Conservation (phyloP, 2,888 invertebrate genomes). For the Acholoe squamosa region DNA sequence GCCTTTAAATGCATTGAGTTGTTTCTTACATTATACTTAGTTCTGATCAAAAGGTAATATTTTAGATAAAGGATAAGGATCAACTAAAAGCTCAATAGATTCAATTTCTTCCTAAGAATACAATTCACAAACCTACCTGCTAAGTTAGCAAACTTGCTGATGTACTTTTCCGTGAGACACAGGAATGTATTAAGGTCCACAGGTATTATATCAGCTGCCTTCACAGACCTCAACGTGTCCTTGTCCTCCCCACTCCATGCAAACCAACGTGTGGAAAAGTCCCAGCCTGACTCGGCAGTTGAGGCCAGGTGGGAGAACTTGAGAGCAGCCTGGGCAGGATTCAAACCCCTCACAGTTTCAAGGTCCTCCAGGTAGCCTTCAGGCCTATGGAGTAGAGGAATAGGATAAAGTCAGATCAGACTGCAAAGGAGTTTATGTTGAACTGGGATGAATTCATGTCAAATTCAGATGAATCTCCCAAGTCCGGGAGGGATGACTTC, state of each 20-base stretch:
- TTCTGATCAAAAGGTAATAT: no score
- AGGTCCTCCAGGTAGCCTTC: slow-evolving; percentile 90
- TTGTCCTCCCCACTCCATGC: slow-evolving; percentile 86
- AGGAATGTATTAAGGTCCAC: slow-evolving; percentile 92
- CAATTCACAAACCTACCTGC: no score
- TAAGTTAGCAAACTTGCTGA: slow-evolving; percentile 86
- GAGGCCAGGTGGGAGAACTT: slow-evolving; percentile 80
- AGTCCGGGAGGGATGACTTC: no score
- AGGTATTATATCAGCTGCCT: slow-evolving; percentile 89
- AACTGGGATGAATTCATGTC: no score
- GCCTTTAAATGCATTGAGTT: no score
- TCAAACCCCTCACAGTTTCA: slow-evolving; percentile 73
- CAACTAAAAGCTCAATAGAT: no score
- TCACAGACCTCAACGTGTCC: slow-evolving; percentile 88
- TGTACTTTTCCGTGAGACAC: slow-evolving; percentile 87
- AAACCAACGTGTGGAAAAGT: slow-evolving; percentile 96
- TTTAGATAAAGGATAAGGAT: no score
- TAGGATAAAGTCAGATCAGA: no score
- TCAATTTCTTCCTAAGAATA: no score
- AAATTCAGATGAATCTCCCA: no score
- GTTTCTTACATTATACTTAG: no score
- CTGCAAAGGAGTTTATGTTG: no score
- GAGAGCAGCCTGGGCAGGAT: slow-evolving; percentile 26
- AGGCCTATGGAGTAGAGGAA: slow-evolving; percentile 84
- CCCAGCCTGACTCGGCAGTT: slow-evolving; percentile 97